Evolutionary conservation across 2,888 invertebrate genomes (phyloP).

Genomic region (Myopa tessellatipennis): DNA sequence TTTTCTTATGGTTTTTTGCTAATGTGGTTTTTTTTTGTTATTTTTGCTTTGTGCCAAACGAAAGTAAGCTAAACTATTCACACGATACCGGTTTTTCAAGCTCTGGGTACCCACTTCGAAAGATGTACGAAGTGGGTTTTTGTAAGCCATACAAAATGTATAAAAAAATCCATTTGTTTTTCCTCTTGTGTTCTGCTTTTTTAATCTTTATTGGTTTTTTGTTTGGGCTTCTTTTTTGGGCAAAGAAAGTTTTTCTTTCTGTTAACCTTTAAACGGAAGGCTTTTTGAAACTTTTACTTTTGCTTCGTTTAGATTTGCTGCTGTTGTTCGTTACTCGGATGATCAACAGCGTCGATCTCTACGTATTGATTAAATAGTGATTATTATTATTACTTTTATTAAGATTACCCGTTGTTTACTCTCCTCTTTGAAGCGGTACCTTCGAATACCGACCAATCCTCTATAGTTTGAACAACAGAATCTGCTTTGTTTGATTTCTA

Average conservation of each 20-base stretch:
- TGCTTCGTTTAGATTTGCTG: not conserved
- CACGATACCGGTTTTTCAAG: constrained; percentile 31
- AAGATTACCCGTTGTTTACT: too few relatives aligned
- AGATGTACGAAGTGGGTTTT: too few relatives aligned
- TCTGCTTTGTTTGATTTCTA: too few relatives aligned
- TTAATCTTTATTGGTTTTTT: not conserved
- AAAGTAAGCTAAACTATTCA: constrained; percentile 29
- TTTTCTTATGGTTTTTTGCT: not conserved
- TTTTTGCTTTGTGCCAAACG: constrained; percentile 7
- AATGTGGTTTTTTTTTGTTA: not conserved
- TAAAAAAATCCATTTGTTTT: constrained; percentile 9
- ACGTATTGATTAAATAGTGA: too few relatives aligned
- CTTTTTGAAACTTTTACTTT: constrained; percentile 34
- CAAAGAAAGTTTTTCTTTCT: constrained; percentile 33
- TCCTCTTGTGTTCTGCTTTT: constrained; percentile 19
- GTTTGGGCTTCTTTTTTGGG: not conserved
- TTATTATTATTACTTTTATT: too few relatives aligned
- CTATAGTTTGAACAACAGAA: too few relatives aligned
- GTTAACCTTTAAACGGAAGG: constrained; percentile 6
- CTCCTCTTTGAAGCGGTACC: too few relatives aligned
- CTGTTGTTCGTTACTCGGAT: not conserved
- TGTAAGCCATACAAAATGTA: not conserved
- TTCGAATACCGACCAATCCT: too few relatives aligned
- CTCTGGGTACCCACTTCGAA: not conserved
- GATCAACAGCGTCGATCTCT: not conserved